These are phyloP conservation scores for Anas platyrhynchos DNA, from an alignment of 2,113 vertebrate species.

Conservation along the genomic window DNA sequence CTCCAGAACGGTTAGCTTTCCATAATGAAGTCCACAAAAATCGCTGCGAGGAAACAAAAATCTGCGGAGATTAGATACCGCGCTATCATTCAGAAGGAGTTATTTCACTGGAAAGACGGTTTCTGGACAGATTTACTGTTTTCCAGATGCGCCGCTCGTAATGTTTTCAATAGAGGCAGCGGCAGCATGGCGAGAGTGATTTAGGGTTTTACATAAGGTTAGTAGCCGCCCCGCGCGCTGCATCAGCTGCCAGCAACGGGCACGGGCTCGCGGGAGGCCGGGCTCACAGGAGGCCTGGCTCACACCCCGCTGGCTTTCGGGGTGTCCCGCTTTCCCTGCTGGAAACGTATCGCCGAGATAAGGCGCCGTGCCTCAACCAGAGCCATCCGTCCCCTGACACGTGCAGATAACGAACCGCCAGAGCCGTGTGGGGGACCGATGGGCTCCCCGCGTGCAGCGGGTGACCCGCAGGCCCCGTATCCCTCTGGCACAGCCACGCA, in stretches of 20 bases:
- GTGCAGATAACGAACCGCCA: not conserved
- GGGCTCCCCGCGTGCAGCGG: not conserved
- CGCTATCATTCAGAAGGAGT: slow-evolving; percentile 53
- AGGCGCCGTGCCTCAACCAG: not conserved
- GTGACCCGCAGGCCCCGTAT: not conserved
- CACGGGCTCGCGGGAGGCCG: not conserved
- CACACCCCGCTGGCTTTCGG: not conserved
- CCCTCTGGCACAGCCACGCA: not conserved
- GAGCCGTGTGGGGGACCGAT: not conserved
- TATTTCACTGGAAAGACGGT: slow-evolving; percentile 52
- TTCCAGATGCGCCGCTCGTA: slow-evolving; percentile 70
- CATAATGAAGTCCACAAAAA: slow-evolving; percentile 62
- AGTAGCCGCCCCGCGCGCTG: not conserved
- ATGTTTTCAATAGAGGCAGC: slow-evolving; percentile 66
- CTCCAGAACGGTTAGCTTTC: slow-evolving; percentile 31
- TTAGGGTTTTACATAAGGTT: slow-evolving; percentile 36
- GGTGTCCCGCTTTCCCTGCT: not conserved
- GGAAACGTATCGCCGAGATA: slow-evolving; percentile 28
- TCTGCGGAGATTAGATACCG: slow-evolving; percentile 14
- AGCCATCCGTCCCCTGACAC: not conserved
- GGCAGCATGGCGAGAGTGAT: slow-evolving; percentile 24
- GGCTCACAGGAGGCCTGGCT: not conserved
- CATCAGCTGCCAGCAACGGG: not conserved
- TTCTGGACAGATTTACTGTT: slow-evolving; percentile 61
- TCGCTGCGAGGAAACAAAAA: slow-evolving; percentile 35